Conservation (phyloP, 2,888 invertebrate genomes). For the Drosophila cyrtoloma region DNA sequence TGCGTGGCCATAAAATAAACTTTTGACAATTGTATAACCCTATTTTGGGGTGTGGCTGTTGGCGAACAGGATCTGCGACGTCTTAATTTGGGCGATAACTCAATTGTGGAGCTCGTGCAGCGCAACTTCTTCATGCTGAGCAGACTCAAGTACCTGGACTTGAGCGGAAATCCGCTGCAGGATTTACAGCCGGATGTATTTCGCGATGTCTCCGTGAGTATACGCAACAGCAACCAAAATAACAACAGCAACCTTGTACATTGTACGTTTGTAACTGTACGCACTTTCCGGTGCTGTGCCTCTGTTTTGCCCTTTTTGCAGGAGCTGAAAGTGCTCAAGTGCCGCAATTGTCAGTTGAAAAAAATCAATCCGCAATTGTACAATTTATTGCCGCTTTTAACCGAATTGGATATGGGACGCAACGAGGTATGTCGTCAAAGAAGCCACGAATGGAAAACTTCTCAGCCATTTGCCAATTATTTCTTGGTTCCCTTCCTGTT, state of each 20-base stretch:
- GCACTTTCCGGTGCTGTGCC: conserved; percentile 17
- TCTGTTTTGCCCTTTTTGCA: conserved; percentile 81
- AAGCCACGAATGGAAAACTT: conserved; percentile 9
- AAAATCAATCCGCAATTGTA: conserved; percentile 92
- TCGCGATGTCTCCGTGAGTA: conserved; percentile 89
- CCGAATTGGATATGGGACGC: conserved; percentile 91
- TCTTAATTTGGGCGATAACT: conserved; percentile 89
- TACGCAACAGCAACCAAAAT: conserved; percentile 26
- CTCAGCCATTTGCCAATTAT: conserved; percentile 62
- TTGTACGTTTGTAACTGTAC: conserved; percentile 14
- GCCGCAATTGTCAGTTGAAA: conserved; percentile 90
- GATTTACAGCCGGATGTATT: conserved; percentile 92
- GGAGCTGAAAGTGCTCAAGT: conserved; percentile 90
- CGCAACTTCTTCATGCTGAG: conserved; percentile 91
- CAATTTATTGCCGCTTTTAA: conserved; percentile 90
- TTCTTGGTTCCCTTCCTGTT: conserved; percentile 28
- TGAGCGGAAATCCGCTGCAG: conserved; percentile 90
- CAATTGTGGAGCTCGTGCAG: conserved; percentile 89
- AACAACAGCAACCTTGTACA: conserved; percentile 3
- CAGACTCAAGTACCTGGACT: conserved; percentile 89
- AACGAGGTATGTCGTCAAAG: conserved; percentile 86
- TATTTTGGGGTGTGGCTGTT: conserved; percentile 9
- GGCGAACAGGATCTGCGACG: conserved; percentile 87
- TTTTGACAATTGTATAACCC: conserved; percentile 54
- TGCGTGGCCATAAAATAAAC: conserved; percentile 65